A percentile compares a stretch with the other conserved stretches of the same genome.
Conservation (phyloP, 2,797 vertebrate genomes). For the Alosa sapidissima region DNA sequence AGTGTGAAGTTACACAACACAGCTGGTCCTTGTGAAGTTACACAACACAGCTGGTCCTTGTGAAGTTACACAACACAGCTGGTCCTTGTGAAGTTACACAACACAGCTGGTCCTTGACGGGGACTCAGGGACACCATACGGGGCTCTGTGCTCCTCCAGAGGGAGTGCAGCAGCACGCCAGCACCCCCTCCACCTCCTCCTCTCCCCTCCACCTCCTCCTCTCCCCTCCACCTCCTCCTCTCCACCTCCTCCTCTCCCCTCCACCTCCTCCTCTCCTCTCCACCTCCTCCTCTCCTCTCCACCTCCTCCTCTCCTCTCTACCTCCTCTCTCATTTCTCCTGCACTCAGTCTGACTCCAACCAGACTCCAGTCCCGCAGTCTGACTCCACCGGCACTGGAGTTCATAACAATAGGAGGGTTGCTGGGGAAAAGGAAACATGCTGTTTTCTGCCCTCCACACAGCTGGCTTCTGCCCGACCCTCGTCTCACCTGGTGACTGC, state of each 20-base stretch:
- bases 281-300: not conserved
- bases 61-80: too few relatives aligned
- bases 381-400: not conserved
- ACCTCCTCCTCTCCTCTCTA: not conserved
- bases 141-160: not conserved
- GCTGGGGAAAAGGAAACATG: not conserved
- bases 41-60: too few relatives aligned
- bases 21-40: not conserved
- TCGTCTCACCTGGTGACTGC: too few relatives aligned
- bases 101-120: not conserved
- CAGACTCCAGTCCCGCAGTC: too few relatives aligned
- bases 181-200: not conserved
- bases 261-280: not conserved
- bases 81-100: not conserved
- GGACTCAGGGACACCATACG: not conserved
- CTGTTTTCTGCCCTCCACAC: not conserved
- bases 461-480: too few relatives aligned
- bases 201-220: not conserved
- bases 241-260: not conserved
- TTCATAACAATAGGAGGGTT: not conserved
- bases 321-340: not conserved
- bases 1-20: not conserved
- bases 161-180: not conserved
- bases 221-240: not conserved
- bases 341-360: not conserved